A percentile compares a stretch with the other conserved stretches of the same genome.
Evolutionary conservation across 2,797 vertebrate species (phyloP).

Genomic region (Discoglossus pictus): DNA sequence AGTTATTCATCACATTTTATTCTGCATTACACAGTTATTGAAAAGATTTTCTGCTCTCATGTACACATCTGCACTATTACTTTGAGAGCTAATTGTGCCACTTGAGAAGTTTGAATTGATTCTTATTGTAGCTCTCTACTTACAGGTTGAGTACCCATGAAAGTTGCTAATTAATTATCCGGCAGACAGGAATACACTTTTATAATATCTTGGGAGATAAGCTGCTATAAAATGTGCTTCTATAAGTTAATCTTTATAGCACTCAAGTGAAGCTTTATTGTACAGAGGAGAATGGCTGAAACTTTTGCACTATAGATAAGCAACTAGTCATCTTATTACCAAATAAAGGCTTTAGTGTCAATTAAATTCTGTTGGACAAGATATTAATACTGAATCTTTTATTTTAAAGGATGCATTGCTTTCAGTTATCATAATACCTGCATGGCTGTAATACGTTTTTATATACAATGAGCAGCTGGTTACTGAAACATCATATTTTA

Average conservation of each 20-base stretch:
- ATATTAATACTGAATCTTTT: constrained; percentile 7
- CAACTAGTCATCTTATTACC: neutral
- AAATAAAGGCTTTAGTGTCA: neutral
- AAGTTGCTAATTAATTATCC: constrained; percentile 48
- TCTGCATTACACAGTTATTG: constrained; percentile 11
- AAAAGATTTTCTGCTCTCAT: constrained; percentile 50
- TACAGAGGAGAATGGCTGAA: neutral
- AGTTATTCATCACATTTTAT: constrained; percentile 16
- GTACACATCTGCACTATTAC: constrained; percentile 50
- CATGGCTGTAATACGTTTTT: no score
- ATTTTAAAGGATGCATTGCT: neutral
- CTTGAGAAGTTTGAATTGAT: constrained; percentile 47
- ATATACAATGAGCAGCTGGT: no score
- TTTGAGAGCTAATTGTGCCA: constrained; percentile 51
- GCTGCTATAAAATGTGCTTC: constrained; percentile 30
- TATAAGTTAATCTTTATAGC: constrained; percentile 28
- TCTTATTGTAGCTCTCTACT: constrained; percentile 33
- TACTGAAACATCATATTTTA: no score
- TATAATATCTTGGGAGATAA: constrained; percentile 42
- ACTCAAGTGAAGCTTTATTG: constrained; percentile 14
- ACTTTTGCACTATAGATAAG: constrained; percentile 11
- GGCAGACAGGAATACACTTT: constrained; percentile 45
- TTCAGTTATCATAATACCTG: no score
- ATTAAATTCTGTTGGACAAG: neutral
- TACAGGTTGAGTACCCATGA: constrained; percentile 42